These are phyloP conservation scores for Dugesia japonica DNA, from an alignment of 2,888 invertebrate genomes.

Conservation along the genomic window DNA sequence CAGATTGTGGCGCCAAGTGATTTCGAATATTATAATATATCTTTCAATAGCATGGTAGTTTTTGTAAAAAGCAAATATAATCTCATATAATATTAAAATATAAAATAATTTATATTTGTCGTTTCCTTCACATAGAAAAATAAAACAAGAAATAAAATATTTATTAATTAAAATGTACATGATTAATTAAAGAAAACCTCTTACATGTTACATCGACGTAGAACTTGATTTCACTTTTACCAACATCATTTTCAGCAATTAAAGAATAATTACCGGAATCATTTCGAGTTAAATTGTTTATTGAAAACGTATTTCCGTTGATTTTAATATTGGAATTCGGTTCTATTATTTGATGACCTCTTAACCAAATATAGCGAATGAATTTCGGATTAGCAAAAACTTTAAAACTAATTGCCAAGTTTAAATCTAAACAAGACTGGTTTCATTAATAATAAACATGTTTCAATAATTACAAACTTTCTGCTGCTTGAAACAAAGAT, in stretches of 20 bases:
- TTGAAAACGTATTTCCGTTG: neutral
- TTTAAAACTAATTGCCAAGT: neutral
- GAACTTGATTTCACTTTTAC: neutral
- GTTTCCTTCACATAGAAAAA: too few relatives aligned
- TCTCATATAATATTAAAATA: too few relatives aligned
- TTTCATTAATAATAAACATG: neutral
- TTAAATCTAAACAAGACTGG: neutral
- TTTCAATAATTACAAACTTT: neutral
- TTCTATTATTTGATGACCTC: neutral
- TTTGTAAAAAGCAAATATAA: too few relatives aligned
- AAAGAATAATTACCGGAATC: neutral
- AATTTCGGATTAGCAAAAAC: neutral
- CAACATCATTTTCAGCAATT: neutral
- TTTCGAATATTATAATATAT: too few relatives aligned
- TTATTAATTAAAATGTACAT: too few relatives aligned
- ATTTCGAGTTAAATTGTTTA: neutral
- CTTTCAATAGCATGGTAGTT: too few relatives aligned
- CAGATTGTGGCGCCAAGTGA: too few relatives aligned
- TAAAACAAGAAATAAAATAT: too few relatives aligned
- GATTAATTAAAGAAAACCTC: too few relatives aligned
- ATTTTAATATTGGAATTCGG: neutral
- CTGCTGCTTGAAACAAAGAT: neutral
- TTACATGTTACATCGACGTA: neutral
- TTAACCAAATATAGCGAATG: neutral
- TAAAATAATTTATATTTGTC: too few relatives aligned